Conservation (phyloP, 2,797 vertebrate genomes). For the Esox lucius region DNA sequence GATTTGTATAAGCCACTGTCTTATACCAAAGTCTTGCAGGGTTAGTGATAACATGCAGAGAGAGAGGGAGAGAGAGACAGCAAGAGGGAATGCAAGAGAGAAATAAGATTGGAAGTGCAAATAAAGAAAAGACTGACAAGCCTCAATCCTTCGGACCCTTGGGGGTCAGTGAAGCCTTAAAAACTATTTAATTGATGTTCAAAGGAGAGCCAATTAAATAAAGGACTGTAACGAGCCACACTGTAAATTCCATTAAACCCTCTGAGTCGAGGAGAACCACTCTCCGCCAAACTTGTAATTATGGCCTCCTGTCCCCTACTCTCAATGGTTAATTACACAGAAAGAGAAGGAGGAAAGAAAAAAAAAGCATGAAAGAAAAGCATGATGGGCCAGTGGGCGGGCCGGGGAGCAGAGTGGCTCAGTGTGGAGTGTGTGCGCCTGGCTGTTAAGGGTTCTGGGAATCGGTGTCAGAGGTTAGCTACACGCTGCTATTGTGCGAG, state of each 20-base stretch:
- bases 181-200: conserved; percentile 45
- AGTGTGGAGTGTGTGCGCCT: conserved; percentile 41
- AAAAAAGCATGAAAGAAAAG: conserved; percentile 2
- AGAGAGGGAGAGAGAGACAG: background rate
- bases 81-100: background rate
- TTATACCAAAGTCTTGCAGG: background rate
- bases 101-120: background rate
- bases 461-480: conserved; percentile 12
- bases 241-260: conserved; percentile 62
- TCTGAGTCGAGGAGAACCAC: conserved; percentile 49
- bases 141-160: conserved; percentile 17
- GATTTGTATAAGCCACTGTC: background rate
- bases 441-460: background rate
- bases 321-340: conserved; percentile 27
- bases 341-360: background rate
- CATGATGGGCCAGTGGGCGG: conserved; percentile 11
- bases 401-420: conserved; percentile 34
- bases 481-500: background rate
- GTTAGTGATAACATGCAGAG: background rate
- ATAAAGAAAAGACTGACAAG: conserved; percentile 8
- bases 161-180: conserved; percentile 25
- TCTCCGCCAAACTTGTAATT: conserved; percentile 64
- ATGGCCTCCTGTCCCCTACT: conserved; percentile 28
- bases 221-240: conserved; percentile 54
- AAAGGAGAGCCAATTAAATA: conserved; percentile 62